These are phyloP conservation scores for Sciurus vulgaris DNA, from an alignment of 2,797 vertebrate genomes.

Conservation along the genomic window DNA sequence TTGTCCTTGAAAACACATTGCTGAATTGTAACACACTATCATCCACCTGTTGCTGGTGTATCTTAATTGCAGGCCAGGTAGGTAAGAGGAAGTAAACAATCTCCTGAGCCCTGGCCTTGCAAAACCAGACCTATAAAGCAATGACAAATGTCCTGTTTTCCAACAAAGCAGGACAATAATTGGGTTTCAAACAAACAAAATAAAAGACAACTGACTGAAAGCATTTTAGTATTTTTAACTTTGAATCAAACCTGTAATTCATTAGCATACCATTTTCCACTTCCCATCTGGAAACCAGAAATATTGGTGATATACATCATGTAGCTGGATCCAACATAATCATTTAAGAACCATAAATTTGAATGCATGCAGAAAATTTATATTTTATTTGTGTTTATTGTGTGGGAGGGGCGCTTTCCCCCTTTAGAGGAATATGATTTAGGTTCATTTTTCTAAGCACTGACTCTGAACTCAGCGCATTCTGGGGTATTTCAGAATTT, in stretches of 20 bases:
- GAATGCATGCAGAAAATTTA: slow-evolving; percentile 6
- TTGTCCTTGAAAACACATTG: background rate
- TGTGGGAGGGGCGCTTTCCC: slow-evolving; percentile 16
- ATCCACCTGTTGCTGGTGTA: background rate
- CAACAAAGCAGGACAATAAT: slow-evolving; percentile 8
- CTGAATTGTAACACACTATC: background rate
- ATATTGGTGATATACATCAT: background rate
- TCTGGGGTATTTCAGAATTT: slow-evolving; percentile 79
- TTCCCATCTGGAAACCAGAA: slow-evolving; percentile 63
- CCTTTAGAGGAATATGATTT: slow-evolving; percentile 56
- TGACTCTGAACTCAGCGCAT: slow-evolving; percentile 70
- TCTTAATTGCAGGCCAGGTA: background rate
- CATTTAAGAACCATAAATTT: slow-evolving; percentile 60
- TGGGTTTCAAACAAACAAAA: slow-evolving; percentile 67
- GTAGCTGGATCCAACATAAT: slow-evolving; percentile 32
- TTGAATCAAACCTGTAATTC: slow-evolving; percentile 65
- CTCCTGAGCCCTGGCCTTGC: background rate
- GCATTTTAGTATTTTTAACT: background rate
- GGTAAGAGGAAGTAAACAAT: background rate
- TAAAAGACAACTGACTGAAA: slow-evolving; percentile 21
- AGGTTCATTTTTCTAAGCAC: slow-evolving; percentile 72
- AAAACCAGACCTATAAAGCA: slow-evolving; percentile 50
- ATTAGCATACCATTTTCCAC: slow-evolving; percentile 59
- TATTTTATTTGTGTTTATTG: slow-evolving; percentile 61
- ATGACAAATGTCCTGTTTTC: slow-evolving; percentile 5